Evolutionary conservation across 2,113 vertebrate genomes (phyloP).

Genomic region (Steatornis caripensis): DNA sequence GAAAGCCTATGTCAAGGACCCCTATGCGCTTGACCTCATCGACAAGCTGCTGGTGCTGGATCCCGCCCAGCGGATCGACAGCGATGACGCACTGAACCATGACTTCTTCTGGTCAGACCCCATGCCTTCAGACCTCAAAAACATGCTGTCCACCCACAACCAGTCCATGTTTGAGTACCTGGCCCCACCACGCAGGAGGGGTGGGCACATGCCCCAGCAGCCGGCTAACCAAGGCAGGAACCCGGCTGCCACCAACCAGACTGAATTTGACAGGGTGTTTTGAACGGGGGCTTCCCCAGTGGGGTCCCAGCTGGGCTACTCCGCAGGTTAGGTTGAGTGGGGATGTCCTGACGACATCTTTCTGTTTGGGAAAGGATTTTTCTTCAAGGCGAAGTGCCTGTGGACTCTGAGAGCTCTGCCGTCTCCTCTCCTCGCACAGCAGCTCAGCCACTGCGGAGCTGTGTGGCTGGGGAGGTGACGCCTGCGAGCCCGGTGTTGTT

Average conservation of each 20-base stretch:
- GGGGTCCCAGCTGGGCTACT: not conserved
- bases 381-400: not conserved
- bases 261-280: conserved; percentile 95
- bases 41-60: conserved; percentile 97
- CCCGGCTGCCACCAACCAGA: conserved; percentile 90
- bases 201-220: conserved; percentile 94
- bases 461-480: not conserved
- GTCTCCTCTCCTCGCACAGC: not conserved
- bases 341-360: not conserved
- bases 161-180: conserved; percentile 99
- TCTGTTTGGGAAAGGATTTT: not conserved
- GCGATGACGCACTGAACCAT: conserved; percentile 92
- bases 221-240: conserved; percentile 92
- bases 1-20: conserved; percentile 96
- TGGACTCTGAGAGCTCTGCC: not conserved
- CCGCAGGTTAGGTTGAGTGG: conserved; percentile 55
- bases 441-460: fast-evolving
- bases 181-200: conserved; percentile 87
- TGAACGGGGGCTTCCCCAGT: conserved; percentile 40
- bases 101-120: conserved; percentile 99
- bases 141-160: conserved; percentile 98
- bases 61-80: conserved; percentile 89
- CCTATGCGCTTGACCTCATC: conserved; percentile 91
- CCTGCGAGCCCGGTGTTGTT: fast-evolving
- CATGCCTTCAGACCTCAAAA: conserved; percentile 98